Evolutionary conservation across 2,888 invertebrate species (phyloP), one percentile per base, ranked within the genome.

Genomic region (Pelosia muscerda): DNA sequence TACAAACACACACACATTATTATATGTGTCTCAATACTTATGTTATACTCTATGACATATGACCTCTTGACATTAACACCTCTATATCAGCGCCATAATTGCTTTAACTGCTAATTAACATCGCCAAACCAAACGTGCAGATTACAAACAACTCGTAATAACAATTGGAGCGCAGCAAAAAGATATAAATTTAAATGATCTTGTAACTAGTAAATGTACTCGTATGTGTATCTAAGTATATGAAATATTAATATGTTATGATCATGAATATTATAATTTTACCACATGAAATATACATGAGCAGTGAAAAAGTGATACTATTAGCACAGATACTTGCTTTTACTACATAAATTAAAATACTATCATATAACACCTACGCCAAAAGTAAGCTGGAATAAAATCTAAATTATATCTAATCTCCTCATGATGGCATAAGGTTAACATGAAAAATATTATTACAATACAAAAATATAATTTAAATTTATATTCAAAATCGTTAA

Each of bases 401-500:
- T 42, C 15, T 15, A 15, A 38, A 38, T 10, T 15, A 15, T 38
- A 38, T 38, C 42, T 19, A 38, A 38, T 38, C 38, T 13, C 15
- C 38, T 11, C 38, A 38, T 38, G 38, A 5, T 38, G 38, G 38
- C 4, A 4, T 19, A 38, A 42, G 6, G 5, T 19, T 6, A 42
- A 19, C 6, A 42, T 42, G 19, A 19, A 42, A 42, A 19, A 19
- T 15, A 19, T 19, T 6, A 19, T 42, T 38, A 38, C 15, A 38
- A 2, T 42, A 42, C 5, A 6, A 42, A 34, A 59, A 59, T 10
- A 15, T 34, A 23, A 59, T 8, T 23, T 75, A 72, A 79, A 80
- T 71, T 62, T 69, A 71, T 79, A 84, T 83, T 83, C 78, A 81
- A n/a, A 78, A 8, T 76, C 75, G 71, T 74, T 77, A 67, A 69